Conservation (phyloP, 2,888 invertebrate species). For the Amphipyra tragopoginis region DNA sequence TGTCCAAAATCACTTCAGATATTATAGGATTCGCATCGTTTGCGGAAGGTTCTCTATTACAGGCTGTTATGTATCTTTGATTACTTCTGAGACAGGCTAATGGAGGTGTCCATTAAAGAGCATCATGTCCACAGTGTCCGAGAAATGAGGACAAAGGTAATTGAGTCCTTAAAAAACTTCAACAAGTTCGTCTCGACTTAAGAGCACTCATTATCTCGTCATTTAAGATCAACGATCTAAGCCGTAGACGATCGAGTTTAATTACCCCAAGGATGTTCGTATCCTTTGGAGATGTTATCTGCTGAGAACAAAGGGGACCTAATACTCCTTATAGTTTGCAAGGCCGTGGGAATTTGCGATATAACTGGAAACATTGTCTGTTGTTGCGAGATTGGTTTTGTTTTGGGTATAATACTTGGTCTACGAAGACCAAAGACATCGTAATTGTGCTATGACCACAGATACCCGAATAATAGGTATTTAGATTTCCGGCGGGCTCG, state of each 20-base stretch:
- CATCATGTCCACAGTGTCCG: conserved; percentile 29
- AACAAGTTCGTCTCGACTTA: conserved; percentile 3
- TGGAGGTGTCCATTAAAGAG: conserved; percentile 37
- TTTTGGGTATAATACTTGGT: neutral
- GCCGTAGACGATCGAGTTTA: conserved; percentile 29
- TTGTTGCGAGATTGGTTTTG: conserved; percentile 25
- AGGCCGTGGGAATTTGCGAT: conserved; percentile 45
- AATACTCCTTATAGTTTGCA: conserved; percentile 27
- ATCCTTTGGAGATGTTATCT: conserved; percentile 49
- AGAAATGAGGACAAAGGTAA: conserved; percentile 21
- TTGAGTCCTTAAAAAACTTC: conserved; percentile 10
- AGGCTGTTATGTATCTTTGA: conserved; percentile 30
- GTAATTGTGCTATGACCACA: too few relatives aligned
- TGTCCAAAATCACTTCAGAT: neutral
- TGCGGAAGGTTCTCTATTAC: conserved; percentile 5
- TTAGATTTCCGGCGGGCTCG: too few relatives aligned
- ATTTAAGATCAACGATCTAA: conserved; percentile 32
- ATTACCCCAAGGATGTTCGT: conserved; percentile 38
- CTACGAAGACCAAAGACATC: too few relatives aligned
- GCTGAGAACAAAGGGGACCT: conserved; percentile 37
- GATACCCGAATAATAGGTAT: too few relatives aligned
- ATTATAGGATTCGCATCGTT: conserved; percentile 14
- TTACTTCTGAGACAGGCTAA: conserved; percentile 33
- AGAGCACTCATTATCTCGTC: conserved; percentile 33
- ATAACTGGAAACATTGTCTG: conserved; percentile 30